These are phyloP conservation scores for Hafferia zeledoni DNA, from an alignment of 2,797 vertebrate species.

Conservation along the genomic window DNA sequence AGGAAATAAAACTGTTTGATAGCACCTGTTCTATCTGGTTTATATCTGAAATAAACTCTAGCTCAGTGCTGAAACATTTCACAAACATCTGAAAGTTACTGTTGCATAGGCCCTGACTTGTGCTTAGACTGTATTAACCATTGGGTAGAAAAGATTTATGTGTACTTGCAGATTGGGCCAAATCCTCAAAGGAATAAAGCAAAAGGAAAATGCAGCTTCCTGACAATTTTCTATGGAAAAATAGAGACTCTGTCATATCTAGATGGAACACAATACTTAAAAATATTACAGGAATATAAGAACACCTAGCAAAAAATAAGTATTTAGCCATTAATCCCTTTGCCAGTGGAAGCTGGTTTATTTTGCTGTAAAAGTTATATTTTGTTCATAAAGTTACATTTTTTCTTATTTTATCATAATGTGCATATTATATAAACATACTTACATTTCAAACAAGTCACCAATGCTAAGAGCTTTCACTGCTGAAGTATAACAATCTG, in stretches of 20 bases:
- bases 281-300: not conserved
- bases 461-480: not conserved
- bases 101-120: not conserved
- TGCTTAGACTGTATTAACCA: not conserved
- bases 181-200: not conserved
- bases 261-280: not conserved
- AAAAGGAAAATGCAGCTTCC: not conserved
- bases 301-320: not conserved
- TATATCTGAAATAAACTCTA: constrained; percentile 64
- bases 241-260: not conserved
- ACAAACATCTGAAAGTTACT: constrained; percentile 32
- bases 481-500: not conserved
- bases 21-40: constrained; percentile 46
- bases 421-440: not conserved
- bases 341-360: not conserved
- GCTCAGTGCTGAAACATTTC: not conserved
- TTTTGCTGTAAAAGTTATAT: not conserved
- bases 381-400: not conserved
- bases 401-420: not conserved
- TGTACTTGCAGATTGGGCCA: not conserved
- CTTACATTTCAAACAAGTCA: not conserved
- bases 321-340: not conserved
- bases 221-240: not conserved
- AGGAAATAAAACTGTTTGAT: constrained; percentile 56
- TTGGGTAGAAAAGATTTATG: not conserved